phyloP scores from a whole-genome alignment of 2,888 invertebrate genomes.

The Zootermopsis nevadensis region DNA sequence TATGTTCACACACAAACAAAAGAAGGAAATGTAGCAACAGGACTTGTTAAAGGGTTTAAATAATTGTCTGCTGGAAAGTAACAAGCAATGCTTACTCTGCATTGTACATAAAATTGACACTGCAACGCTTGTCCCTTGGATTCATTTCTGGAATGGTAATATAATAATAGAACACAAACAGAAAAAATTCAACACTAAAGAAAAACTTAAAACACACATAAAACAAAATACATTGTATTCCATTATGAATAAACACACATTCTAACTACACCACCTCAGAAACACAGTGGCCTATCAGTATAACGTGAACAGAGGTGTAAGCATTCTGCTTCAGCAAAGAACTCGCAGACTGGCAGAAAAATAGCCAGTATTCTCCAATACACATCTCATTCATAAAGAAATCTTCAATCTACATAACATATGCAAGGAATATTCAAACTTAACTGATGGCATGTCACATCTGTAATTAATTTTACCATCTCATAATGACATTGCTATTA shows the following conservation, averaged over 20 bases:
- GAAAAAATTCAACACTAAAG: constrained; percentile 38
- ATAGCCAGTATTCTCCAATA: not conserved
- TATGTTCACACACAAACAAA: constrained; percentile 13
- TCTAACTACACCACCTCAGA: not conserved
- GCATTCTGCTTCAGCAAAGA: not conserved
- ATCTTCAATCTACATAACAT: too few relatives aligned
- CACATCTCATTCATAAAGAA: too few relatives aligned
- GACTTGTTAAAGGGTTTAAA: not conserved
- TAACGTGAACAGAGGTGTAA: not conserved
- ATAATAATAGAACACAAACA: constrained; percentile 17
- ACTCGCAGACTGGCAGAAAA: not conserved
- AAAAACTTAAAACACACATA: not conserved
- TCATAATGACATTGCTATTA: too few relatives aligned
- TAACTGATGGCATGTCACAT: too few relatives aligned
- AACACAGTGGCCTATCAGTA: constrained; percentile 13
- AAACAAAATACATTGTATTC: constrained; percentile 29
- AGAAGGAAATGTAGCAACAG: constrained; percentile 13
- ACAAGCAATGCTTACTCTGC: not conserved
- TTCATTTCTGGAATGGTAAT: constrained; percentile 42
- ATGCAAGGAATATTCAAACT: too few relatives aligned
- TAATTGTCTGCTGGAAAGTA: constrained; percentile 9
- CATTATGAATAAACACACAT: constrained; percentile 16
- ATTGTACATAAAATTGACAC: not conserved
- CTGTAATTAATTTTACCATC: too few relatives aligned
- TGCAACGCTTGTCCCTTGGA: constrained; percentile 18